Evolutionary conservation across 23 tunicate genomes (phyloP), one percentile per base, ranked within the genome.

Genomic region (Halocynthia roretzi): DNA sequence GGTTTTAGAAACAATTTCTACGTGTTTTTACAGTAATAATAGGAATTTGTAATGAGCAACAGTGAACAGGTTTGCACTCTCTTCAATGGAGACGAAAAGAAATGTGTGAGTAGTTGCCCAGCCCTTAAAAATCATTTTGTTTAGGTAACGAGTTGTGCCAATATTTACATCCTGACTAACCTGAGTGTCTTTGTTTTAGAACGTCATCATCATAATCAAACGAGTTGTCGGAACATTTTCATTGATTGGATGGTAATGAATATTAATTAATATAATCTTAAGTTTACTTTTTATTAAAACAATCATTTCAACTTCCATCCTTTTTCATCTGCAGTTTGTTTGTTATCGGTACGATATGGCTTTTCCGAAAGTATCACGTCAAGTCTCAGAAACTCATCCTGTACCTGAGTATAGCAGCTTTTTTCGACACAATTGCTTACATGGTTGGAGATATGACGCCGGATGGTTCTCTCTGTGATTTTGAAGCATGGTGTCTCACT

Each of bases 401-500:
- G 17, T 92, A 78, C 68, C 70, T 92, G 50, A 92, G 91, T 55
- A 92, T 92, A 66, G 92, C 98, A 50, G 98, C 98, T n/a, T 62
- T 92, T 56, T 92, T 86, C 77, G 92, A 92, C 75, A 71, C 98
- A 18, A 78, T 92, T 82, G 98, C 85, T 15, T 92, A 92, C 63
- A 53, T 92, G 57, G 81, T 86, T 9, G 98, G 98, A 9, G 87
- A 92, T 63, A 78, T 86, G 85, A 86, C 85, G 6, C 76, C 78
- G 14, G 93, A 92, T 60, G 98, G 93, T 17, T 71, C 98, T 54
- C 31, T 50, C 6, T 92, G 98, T 83, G 92, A 92, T 54, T 92
- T 92, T 68, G 98, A 92, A 82, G 98, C 87, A 17, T 92, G 98
- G 98, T 82, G 88, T 87, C 21, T 92, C 72, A 92, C 98, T 7